phyloP scores from a whole-genome alignment of 2,797 vertebrate genomes.

The Sciurus vulgaris region DNA sequence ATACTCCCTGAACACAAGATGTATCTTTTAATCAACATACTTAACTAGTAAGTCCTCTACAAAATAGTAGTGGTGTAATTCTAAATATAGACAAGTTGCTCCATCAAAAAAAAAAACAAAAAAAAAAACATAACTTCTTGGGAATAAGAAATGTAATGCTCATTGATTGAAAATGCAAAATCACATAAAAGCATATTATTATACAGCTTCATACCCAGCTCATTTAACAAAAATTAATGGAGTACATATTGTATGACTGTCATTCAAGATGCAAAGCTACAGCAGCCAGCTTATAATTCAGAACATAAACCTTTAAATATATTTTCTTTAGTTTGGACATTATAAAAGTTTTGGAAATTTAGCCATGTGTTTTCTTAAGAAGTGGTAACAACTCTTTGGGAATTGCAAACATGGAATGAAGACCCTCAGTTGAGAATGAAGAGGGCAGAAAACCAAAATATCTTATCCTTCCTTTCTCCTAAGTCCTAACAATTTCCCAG shows the following conservation, averaged over 20 bases:
- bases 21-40: slow-evolving; percentile 35
- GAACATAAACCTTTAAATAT: background rate
- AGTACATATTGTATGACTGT: background rate
- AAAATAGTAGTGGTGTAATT: slow-evolving; percentile 43
- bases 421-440: background rate
- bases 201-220: background rate
- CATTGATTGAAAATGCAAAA: slow-evolving; percentile 49
- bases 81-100: slow-evolving; percentile 41
- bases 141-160: slow-evolving; percentile 34
- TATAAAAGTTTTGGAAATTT: slow-evolving; percentile 48
- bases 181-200: background rate
- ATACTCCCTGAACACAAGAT: background rate
- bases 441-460: background rate
- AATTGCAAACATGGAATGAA: background rate
- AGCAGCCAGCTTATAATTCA: slow-evolving; percentile 14
- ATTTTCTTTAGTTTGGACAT: background rate
- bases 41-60: background rate
- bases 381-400: background rate
- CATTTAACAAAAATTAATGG: slow-evolving; percentile 51
- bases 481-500: background rate
- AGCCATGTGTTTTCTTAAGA: slow-evolving; percentile 19
- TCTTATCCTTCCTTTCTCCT: background rate
- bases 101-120: background rate
- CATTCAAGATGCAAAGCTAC: background rate
- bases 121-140: background rate